Evolutionary conservation across 2,113 vertebrate species (phyloP).

Genomic region (Callopanchax toddi): DNA sequence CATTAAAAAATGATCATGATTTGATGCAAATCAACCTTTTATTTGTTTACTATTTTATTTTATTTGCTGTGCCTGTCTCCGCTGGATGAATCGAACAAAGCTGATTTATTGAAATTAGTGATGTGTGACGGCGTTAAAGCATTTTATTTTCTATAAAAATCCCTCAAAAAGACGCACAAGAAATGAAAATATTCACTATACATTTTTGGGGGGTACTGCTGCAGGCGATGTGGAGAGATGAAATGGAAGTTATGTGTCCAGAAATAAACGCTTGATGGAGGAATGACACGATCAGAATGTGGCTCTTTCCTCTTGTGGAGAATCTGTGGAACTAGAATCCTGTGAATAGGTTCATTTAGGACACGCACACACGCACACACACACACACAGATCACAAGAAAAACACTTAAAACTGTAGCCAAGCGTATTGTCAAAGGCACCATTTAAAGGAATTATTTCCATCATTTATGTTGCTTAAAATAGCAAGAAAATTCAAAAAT

Average conservation of each 20-base stretch:
- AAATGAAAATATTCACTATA: neutral
- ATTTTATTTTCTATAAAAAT: constrained; percentile 34
- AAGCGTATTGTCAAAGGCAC: constrained; percentile 2
- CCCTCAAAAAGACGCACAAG: no score
- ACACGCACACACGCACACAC: constrained; percentile 2
- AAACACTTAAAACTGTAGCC: neutral
- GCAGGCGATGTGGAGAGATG: constrained; percentile 3
- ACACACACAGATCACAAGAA: constrained; percentile 25
- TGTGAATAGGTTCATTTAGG: neutral
- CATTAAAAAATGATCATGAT: constrained; percentile 67
- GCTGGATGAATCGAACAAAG: constrained; percentile 53
- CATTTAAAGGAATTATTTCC: neutral
- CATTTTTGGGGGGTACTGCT: constrained; percentile 2
- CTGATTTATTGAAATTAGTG: constrained; percentile 42
- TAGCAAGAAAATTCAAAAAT: constrained; percentile 27
- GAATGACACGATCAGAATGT: neutral
- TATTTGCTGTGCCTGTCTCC: constrained; percentile 31
- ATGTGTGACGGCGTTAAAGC: constrained; percentile 17
- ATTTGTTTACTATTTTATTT: constrained; percentile 6
- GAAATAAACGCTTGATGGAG: neutral
- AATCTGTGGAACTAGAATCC: constrained; percentile 25
- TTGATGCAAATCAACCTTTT: constrained; percentile 32
- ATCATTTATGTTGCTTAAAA: constrained; percentile 11
- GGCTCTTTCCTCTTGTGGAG: constrained; percentile 6
- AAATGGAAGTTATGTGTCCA: constrained; percentile 13